These are phyloP conservation scores for Bufo gargarizans DNA, from an alignment of 2,113 vertebrate genomes.

Conservation along the genomic window DNA sequence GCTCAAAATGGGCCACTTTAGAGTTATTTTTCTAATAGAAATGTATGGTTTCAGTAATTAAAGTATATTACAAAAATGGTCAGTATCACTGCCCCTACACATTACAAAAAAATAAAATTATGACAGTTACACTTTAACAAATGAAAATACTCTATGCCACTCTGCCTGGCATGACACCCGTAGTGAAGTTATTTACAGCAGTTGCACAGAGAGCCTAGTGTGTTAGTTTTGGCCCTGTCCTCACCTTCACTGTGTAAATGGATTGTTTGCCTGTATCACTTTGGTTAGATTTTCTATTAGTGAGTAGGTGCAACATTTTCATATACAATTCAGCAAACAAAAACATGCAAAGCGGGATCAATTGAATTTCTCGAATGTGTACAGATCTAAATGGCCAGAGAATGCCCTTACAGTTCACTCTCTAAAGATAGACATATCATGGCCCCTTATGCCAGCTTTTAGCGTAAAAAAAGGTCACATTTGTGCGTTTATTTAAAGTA, in stretches of 20 bases:
- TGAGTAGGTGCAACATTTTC: slow-evolving; percentile 14
- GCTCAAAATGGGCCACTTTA: too few relatives aligned
- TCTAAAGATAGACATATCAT: too few relatives aligned
- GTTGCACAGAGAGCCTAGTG: background rate
- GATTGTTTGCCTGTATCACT: slow-evolving; percentile 9
- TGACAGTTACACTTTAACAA: background rate
- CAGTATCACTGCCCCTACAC: too few relatives aligned
- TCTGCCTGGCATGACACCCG: background rate
- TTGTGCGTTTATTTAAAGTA: too few relatives aligned
- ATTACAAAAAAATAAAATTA: too few relatives aligned
- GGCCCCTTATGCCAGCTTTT: too few relatives aligned
- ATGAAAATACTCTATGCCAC: background rate
- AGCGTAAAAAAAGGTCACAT: too few relatives aligned
- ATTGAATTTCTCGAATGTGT: background rate
- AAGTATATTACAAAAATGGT: too few relatives aligned
- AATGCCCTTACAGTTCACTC: too few relatives aligned
- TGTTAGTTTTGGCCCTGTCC: background rate
- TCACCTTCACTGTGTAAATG: background rate
- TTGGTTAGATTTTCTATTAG: background rate
- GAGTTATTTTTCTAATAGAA: too few relatives aligned
- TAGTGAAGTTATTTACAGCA: slow-evolving; percentile 1
- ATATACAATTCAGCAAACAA: background rate
- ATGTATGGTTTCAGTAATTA: too few relatives aligned
- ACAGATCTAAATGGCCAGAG: background rate
- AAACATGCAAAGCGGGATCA: background rate